Base-by-base conservation (phyloP, 2,888 invertebrate species). In the Pristionchus exspectatus region DNA sequence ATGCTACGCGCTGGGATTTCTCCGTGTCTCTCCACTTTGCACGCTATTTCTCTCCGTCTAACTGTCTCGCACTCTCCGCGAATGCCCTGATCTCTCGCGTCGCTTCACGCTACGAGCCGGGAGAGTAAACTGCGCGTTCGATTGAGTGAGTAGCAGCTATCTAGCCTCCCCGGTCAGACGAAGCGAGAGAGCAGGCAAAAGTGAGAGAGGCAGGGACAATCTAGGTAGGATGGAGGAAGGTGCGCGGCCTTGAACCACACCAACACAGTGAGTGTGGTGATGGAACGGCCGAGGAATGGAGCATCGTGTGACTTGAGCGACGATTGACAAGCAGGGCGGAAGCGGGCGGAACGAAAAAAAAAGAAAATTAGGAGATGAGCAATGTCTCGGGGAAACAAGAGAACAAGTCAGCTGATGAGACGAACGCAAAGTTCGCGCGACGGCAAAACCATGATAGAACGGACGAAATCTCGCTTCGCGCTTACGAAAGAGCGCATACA, bases 81-180 rank as follows among this genome's bases (percentile, higher is more conserved):
- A 59, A 56, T 85, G 59, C 84, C 33, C 12, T 59, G 7, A 2
- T 59, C 56, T 84, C 84, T 84, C 56, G 56, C 83, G 9, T 84
- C 84, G 56, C 81, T 81, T 54, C 50, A n/a, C 81, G 81, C 50
- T 50, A 38, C 21, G 33, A 16, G 21, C 38, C n/a, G 21, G 27
- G 27, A 54, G 50, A 81, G 81, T 81, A 81, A 54, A 81, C 50
- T 81, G 81, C 14, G 81, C 84, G 59, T 24, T 56, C 59, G 84
- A 83, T 56, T 14, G 83, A 83, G 77, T 38, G 24, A 14, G 18
- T 44, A 50, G 44, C 12, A 50, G 4, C 44, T 3, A 50, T 50
- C n/a, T n/a, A n/a, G 38, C 38, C 5, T 38, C 38, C 38, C 44
- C 44, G 44, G 44, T 50, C 44, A 50, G 44, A 50, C 10, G 12